Evolutionary conservation across 2,888 invertebrate genomes (phyloP).

Genomic region (Pseudococcus longispinus): DNA sequence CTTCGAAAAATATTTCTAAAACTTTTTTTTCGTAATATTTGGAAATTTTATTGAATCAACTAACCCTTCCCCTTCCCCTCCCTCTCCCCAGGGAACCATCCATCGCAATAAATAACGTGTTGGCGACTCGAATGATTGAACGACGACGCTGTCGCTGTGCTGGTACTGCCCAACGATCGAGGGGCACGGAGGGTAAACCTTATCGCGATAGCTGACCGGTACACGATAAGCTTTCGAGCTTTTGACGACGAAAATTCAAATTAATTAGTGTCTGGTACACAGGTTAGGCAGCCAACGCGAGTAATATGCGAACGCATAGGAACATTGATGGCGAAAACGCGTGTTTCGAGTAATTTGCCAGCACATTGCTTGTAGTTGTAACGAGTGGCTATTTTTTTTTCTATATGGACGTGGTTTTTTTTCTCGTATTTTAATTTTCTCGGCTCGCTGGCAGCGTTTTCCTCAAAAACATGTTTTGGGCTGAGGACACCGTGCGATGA

Average conservation of each 20-base stretch:
- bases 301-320: neutral
- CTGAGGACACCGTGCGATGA: neutral
- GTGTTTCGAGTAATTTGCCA: constrained; percentile 54
- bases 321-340: constrained; percentile 47
- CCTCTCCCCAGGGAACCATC: too few relatives aligned
- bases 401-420: neutral
- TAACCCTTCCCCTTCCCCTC: too few relatives aligned
- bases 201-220: neutral
- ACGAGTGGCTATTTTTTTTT: neutral
- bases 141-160: neutral
- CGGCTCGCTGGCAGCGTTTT: neutral
- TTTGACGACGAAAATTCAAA: constrained; percentile 15
- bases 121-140: neutral
- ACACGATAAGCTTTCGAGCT: constrained; percentile 21
- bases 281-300: neutral
- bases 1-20: too few relatives aligned
- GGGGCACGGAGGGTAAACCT: neutral
- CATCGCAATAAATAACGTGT: neutral
- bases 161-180: neutral
- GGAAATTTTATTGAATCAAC: too few relatives aligned
- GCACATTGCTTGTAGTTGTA: neutral
- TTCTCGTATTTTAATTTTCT: constrained; percentile 17
- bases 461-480: neutral
- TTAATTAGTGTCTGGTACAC: constrained; percentile 10
- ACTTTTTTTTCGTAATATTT: too few relatives aligned